phyloP scores from a whole-genome alignment of 2,888 invertebrate genomes.

The Caenorhabditis sp. region DNA sequence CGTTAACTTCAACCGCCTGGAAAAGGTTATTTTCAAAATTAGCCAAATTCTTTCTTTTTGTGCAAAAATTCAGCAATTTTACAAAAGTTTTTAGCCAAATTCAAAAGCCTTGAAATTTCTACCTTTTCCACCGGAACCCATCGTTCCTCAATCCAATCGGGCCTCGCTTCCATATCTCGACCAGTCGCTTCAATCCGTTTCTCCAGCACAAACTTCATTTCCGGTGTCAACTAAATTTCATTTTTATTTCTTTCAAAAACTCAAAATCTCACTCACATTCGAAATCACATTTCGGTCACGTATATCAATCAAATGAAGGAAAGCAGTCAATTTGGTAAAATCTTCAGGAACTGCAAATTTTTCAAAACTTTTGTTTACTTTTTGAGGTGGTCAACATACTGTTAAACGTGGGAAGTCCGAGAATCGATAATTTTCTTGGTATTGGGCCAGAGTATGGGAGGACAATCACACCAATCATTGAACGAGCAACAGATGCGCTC shows the following conservation, averaged over 20 bases:
- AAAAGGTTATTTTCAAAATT: too few relatives aligned
- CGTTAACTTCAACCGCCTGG: background rate
- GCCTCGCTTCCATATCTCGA: constrained; percentile 7
- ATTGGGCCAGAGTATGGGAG: constrained; percentile 39
- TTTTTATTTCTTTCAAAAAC: background rate
- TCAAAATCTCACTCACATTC: background rate
- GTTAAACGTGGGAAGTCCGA: constrained; percentile 24
- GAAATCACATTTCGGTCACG: background rate
- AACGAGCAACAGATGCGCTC: background rate
- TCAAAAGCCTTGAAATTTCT: too few relatives aligned
- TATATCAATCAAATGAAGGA: constrained; percentile 29
- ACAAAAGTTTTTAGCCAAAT: too few relatives aligned
- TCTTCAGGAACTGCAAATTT: constrained; percentile 38
- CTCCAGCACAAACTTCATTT: background rate
- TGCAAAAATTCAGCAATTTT: too few relatives aligned
- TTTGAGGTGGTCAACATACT: constrained; percentile 13
- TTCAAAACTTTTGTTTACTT: too few relatives aligned
- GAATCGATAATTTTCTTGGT: constrained; percentile 31
- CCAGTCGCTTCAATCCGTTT: background rate
- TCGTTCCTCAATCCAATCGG: constrained; percentile 15
- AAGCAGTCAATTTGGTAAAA: constrained; percentile 33
- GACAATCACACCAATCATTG: constrained; percentile 24
- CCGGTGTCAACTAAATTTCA: background rate
- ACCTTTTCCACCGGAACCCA: constrained; percentile 16
- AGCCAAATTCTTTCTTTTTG: too few relatives aligned